A percentile compares a stretch with the other conserved stretches of the same genome.
These are phyloP conservation scores for Tuta absoluta DNA, from an alignment of 2,888 invertebrate genomes.

Conservation along the genomic window DNA sequence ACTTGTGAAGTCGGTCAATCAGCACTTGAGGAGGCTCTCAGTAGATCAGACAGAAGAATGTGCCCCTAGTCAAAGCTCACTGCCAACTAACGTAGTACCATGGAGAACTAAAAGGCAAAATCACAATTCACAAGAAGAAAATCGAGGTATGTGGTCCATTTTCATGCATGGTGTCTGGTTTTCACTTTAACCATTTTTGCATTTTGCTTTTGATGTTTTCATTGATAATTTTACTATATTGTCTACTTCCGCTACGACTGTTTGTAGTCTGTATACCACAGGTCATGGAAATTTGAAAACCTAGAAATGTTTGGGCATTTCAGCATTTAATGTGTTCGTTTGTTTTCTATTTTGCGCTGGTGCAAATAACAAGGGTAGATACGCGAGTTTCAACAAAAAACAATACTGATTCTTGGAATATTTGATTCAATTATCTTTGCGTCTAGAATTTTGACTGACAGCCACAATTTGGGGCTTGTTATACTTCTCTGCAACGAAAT, in stretches of 20 bases:
- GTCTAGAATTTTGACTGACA: conserved; percentile 17
- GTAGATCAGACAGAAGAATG: conserved; percentile 64
- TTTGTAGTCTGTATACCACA: conserved; percentile 3
- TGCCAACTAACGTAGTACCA: conserved; percentile 72
- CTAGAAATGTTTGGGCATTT: background rate
- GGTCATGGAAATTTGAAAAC: background rate
- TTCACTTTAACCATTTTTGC: conserved; percentile 72
- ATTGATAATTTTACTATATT: conserved; percentile 32
- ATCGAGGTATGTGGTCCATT: conserved; percentile 74
- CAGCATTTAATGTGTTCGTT: conserved; percentile 2
- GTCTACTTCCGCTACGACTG: background rate
- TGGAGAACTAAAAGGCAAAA: conserved; percentile 76
- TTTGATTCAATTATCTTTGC: conserved; percentile 15
- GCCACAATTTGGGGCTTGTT: conserved; percentile 18
- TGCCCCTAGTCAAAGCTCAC: conserved; percentile 73
- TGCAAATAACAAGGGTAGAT: conserved; percentile 17
- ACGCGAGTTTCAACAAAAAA: background rate
- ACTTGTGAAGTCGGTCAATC: conserved; percentile 72
- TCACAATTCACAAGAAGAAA: conserved; percentile 73
- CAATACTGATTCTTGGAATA: conserved; percentile 5
- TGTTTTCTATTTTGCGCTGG: conserved; percentile 16
- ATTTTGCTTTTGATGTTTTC: conserved; percentile 53
- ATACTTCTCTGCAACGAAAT: conserved; percentile 12
- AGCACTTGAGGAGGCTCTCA: conserved; percentile 71
- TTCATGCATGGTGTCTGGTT: conserved; percentile 75